Conservation (phyloP, 1,140 invertebrate species). For the Hetaerina americana region DNA sequence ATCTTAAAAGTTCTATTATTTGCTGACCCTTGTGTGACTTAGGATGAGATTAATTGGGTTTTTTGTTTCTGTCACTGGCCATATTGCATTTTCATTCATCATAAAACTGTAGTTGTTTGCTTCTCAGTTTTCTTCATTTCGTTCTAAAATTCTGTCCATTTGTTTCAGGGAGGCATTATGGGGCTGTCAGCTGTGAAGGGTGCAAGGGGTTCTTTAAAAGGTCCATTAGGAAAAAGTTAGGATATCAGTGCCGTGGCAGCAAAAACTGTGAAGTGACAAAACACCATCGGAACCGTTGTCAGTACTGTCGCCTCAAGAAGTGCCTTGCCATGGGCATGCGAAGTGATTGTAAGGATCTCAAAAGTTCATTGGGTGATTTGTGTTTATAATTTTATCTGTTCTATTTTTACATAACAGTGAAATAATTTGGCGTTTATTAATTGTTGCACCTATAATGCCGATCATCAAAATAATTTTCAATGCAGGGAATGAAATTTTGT, state of each 20-base stretch:
- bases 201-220: slow-evolving; percentile 89
- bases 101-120: too few relatives aligned
- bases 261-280: slow-evolving; percentile 96
- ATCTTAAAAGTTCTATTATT: too few relatives aligned
- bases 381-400: neutral
- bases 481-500: too few relatives aligned
- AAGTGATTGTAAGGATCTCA: slow-evolving; percentile 82
- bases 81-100: too few relatives aligned
- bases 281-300: slow-evolving; percentile 91
- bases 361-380: slow-evolving; percentile 2
- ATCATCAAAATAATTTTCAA: too few relatives aligned
- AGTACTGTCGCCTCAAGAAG: slow-evolving; percentile 95
- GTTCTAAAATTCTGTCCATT: too few relatives aligned
- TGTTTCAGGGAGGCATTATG: slow-evolving; percentile 69
- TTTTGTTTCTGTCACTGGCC: too few relatives aligned
- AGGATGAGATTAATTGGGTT: too few relatives aligned
- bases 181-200: slow-evolving; percentile 85
- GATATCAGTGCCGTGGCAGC: slow-evolving; percentile 86
- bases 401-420: neutral
- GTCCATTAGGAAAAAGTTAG: slow-evolving; percentile 86
- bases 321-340: slow-evolving; percentile 94
- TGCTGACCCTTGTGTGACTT: too few relatives aligned
- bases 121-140: too few relatives aligned
- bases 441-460: too few relatives aligned
- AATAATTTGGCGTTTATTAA: too few relatives aligned